These are phyloP conservation scores for Falcunculus frontatus DNA, from an alignment of 2,113 vertebrate genomes.

Conservation along the genomic window DNA sequence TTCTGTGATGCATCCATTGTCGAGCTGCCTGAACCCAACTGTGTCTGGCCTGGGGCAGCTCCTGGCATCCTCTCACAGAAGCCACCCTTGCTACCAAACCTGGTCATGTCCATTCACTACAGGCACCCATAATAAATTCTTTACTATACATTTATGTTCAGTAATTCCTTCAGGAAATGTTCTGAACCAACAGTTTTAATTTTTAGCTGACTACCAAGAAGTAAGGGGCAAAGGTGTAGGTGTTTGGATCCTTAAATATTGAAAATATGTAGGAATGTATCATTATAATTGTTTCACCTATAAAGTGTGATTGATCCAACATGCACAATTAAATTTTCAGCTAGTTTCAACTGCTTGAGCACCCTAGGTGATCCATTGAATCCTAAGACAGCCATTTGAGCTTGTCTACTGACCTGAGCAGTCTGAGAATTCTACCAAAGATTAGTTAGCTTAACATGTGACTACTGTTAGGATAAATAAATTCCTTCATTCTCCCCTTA, in stretches of 20 bases:
- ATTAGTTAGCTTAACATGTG: not conserved
- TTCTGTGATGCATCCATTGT: not conserved
- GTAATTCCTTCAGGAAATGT: not conserved
- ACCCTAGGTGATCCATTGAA: not conserved
- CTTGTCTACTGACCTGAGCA: not conserved
- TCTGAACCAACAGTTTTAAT: not conserved
- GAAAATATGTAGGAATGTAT: not conserved
- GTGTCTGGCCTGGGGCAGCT: not conserved
- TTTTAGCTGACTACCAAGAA: not conserved
- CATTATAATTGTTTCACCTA: not conserved
- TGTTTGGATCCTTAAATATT: not conserved
- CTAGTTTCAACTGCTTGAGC: not conserved
- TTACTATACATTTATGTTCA: not conserved
- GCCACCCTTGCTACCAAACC: not conserved
- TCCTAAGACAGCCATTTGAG: not conserved
- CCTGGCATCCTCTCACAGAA: not conserved
- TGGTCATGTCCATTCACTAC: not conserved
- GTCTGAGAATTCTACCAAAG: not conserved
- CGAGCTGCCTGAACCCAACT: fast-evolving
- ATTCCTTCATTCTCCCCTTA: not conserved
- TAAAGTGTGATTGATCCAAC: not conserved
- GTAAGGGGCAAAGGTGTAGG: not conserved
- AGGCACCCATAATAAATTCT: not conserved
- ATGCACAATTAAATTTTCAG: not conserved
- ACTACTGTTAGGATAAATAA: not conserved